A percentile compares a stretch with the other conserved stretches of the same genome.
These are phyloP conservation scores for Turritopsis rubra DNA, from an alignment of 30 jellyfish, hydroid and myxozoan species.

Conservation along the genomic window DNA sequence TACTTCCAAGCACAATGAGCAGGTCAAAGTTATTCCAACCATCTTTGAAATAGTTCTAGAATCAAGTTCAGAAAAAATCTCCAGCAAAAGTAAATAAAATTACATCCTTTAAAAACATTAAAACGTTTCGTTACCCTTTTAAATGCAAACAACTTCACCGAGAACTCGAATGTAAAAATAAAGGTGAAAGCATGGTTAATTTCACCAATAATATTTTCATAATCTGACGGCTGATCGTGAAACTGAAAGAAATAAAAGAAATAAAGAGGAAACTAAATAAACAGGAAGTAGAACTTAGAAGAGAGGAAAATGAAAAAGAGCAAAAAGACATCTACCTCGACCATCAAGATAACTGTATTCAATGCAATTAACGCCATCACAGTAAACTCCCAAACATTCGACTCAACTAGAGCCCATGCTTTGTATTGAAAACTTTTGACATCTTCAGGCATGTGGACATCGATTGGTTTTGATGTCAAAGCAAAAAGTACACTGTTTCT, in stretches of 20 bases:
- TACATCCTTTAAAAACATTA: background rate
- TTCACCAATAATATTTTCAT: conserved; percentile 36
- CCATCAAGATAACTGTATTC: conserved; percentile 43
- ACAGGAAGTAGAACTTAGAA: too few species aligned
- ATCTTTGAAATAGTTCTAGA: conserved; percentile 41
- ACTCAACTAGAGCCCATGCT: conserved; percentile 51
- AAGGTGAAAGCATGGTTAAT: conserved; percentile 41
- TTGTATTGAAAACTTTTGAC: conserved; percentile 43
- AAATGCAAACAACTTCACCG: conserved; percentile 44
- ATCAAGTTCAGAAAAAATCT: background rate
- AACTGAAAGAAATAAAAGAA: conserved; percentile 1
- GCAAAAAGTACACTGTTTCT: conserved; percentile 57
- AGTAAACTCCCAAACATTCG: conserved; percentile 38
- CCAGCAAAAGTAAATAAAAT: background rate
- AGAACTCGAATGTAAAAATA: conserved; percentile 53
- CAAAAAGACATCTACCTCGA: conserved; percentile 27
- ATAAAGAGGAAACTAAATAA: background rate
- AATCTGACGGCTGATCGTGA: conserved; percentile 42
- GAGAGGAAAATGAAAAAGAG: too few species aligned
- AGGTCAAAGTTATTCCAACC: conserved; percentile 60
- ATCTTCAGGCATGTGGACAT: conserved; percentile 53
- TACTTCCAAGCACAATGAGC: conserved; percentile 50
- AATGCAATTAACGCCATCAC: conserved; percentile 50
- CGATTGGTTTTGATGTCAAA: conserved; percentile 53
- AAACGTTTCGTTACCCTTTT: background rate